Evolutionary conservation across 53 echinoderm and acorn worm species (phyloP), one percentile per base, ranked within the genome.

Genomic region (Zoroaster sp.): DNA sequence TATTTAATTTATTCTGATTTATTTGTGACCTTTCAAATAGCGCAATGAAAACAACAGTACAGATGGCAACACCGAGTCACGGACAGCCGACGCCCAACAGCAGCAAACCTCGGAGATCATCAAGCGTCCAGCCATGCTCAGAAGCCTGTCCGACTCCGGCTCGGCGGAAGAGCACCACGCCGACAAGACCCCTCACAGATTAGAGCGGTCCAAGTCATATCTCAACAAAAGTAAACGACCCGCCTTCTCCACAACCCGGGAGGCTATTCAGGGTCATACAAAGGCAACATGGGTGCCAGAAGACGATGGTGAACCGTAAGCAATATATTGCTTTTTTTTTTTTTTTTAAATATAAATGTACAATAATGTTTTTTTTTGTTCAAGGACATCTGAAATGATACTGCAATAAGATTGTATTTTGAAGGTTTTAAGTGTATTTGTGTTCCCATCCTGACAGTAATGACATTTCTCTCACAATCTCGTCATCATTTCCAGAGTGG

Each of bases 201-300:
- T 98, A 73, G 96, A 96, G 37, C 71, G 99, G 49, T 93, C 99
- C 34, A 90, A 91, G 55, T 97, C 97, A n/a, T 89, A 93, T 66
- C 89, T 92, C 30, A 97, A 95, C 73, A 92, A 90, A 44, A 93
- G 91, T 13, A 94, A 94, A 54, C 94, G 94, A 12, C 94, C 99
- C 3, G 94, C 94, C 14, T 95, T 96, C 83, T 94, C 95, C 10
- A 98, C 99, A 18, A 94, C 99, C 0, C 82, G 94, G 72, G 99
- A 98, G 51, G 95, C 95, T 32, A 98, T 98, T 46, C 99, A 96
- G 80, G 99, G 94, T 5, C 94, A 96, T 73, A 78, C 92, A 12
- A 53, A 71, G 66, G 94, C 93, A 28, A 89, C 94, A 11, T 89
- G 86, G 75, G 86, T 88, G 46, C 67, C 86, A 14, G 93, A 94